phyloP scores from a whole-genome alignment of 2,113 vertebrate species.

The Trochalopteron elliotii region DNA sequence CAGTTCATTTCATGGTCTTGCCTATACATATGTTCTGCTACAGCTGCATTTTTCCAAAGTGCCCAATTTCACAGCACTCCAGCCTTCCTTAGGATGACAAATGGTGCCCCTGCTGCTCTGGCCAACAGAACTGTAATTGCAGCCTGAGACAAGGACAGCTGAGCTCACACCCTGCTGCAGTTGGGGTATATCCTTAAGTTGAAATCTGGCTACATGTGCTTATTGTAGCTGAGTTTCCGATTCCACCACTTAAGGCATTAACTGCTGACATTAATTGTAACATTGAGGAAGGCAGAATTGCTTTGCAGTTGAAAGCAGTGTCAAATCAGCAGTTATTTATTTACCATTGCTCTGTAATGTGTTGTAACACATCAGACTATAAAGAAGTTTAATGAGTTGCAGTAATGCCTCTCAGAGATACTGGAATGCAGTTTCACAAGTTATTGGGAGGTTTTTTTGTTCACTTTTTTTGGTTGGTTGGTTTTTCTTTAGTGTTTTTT shows the following conservation, averaged over 20 bases:
- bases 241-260: slow-evolving; percentile 32
- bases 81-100: slow-evolving; percentile 57
- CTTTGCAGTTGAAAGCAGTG: slow-evolving; percentile 31
- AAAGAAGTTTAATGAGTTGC: slow-evolving; percentile 40
- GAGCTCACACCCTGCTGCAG: neutral
- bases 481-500: neutral
- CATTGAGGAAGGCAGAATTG: slow-evolving; percentile 21
- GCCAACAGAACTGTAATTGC: slow-evolving; percentile 56
- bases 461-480: neutral
- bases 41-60: slow-evolving; percentile 62
- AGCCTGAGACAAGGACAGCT: neutral
- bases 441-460: neutral
- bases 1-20: slow-evolving; percentile 66
- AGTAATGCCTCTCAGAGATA: neutral
- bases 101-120: slow-evolving; percentile 45
- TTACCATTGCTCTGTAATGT: slow-evolving; percentile 9
- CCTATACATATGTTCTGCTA: slow-evolving; percentile 62
- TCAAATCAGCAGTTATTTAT: slow-evolving; percentile 58
- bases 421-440: neutral
- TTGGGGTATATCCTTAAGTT: neutral
- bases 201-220: slow-evolving; percentile 10
- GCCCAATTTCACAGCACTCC: slow-evolving; percentile 53
- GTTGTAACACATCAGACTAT: neutral
- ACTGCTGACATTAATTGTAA: slow-evolving; percentile 36
- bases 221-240: neutral